Conservation (phyloP, 1,140 invertebrate genomes). For the Dryas iulia region DNA sequence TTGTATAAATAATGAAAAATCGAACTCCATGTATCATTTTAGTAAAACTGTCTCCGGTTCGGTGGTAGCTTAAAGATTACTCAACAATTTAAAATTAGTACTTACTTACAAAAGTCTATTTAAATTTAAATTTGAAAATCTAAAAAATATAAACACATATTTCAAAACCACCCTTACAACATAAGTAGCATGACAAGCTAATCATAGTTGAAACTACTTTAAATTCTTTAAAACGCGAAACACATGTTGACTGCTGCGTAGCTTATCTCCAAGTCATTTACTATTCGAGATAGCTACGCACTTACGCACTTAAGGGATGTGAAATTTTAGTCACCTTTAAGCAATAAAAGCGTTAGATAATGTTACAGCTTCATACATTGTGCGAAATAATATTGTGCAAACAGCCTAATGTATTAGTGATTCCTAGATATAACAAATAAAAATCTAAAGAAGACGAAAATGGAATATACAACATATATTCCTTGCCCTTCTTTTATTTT, state of each 20-base stretch:
- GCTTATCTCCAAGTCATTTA: constrained; percentile 52
- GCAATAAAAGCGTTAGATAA: constrained; percentile 23
- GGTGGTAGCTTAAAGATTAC: too few relatives aligned
- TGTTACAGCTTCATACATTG: background rate
- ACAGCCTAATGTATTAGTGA: background rate
- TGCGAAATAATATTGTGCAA: background rate
- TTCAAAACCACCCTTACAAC: constrained; percentile 18
- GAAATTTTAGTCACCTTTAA: constrained; percentile 25
- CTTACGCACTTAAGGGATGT: constrained; percentile 33
- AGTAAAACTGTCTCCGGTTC: too few relatives aligned
- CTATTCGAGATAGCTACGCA: constrained; percentile 44
- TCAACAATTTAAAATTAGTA: too few relatives aligned
- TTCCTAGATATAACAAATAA: too few relatives aligned
- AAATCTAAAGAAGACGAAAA: too few relatives aligned
- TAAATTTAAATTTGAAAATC: too few relatives aligned
- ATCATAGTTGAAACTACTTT: constrained; percentile 53
- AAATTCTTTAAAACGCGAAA: constrained; percentile 57
- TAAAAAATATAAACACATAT: constrained; percentile 7
- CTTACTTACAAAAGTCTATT: too few relatives aligned
- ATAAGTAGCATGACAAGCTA: constrained; percentile 57
- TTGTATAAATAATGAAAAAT: too few relatives aligned
- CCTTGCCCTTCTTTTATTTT: too few relatives aligned
- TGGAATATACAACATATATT: too few relatives aligned
- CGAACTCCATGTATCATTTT: too few relatives aligned
- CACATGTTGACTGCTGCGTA: constrained; percentile 54